Evolutionary conservation across 2,888 invertebrate species (phyloP), one percentile per base, ranked within the genome.

Genomic region (Prosopocoilus inquinatus): DNA sequence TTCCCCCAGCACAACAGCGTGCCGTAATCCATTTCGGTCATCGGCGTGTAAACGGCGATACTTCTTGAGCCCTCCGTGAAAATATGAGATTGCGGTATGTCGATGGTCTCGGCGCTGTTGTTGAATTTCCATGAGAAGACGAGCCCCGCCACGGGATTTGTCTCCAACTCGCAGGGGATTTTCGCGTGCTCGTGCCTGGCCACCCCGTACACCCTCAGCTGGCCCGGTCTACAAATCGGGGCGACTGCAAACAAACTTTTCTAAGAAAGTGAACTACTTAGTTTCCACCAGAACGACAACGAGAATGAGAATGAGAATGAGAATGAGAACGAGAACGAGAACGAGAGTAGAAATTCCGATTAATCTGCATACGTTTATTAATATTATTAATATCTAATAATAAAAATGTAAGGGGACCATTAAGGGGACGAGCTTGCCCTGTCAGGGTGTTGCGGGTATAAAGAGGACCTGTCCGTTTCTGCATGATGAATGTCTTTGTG

Each of bases 81-180:
- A 60, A 86, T 80, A 64, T 82, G 81, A 52, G 82, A 83, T 58
- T 83, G 82, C 9, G 86, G 82, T 65, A 89, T 84, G 75, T 89
- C 88, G 60, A 86, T 80, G 28, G 84, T 82, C 67, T 88, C 88
- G 63, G 84, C 83, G 39, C 86, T 84, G 72, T 87, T 88, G 80
- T 90, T 90, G 78, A 90, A 88, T 76, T 85, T 87, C 89, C 89
- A 89, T 57, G 82, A 80, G 76, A 88, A 89, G 64, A 80, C 80
- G 35, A 87, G 81, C 63, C 86, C 85, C 52, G 81, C 75, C 41
- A 59, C 59, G 12, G 90, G 90, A 78, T 89, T 89, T 34, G 88
- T 87, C 69, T 89, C 88, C 53, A 90, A 78, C 72, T 87, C 87
- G 75, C 89, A 90, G n/a, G 82, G 79, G 61, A 90, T 83, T 69